phyloP scores from a whole-genome alignment of 2,797 vertebrate genomes.

The Naso thynnoides region DNA sequence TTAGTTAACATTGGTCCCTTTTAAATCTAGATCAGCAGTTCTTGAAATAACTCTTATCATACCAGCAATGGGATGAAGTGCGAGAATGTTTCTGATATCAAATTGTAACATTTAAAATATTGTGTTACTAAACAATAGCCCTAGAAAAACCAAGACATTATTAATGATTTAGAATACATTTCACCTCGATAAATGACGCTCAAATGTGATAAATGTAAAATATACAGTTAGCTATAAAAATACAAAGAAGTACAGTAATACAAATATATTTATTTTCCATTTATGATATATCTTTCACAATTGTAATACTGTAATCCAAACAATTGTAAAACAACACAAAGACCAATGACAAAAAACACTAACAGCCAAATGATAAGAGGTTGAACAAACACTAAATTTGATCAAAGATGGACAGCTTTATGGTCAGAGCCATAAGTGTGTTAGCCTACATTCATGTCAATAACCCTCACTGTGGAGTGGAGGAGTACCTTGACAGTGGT shows the following conservation, averaged over 20 bases:
- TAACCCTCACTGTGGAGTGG: conserved; percentile 70
- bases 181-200: conserved; percentile 79
- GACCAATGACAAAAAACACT: conserved; percentile 86
- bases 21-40: conserved; percentile 65
- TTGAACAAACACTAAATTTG: conserved; percentile 81
- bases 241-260: conserved; percentile 90
- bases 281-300: conserved; percentile 88
- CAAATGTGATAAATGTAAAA: conserved; percentile 83
- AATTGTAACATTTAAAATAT: conserved; percentile 83
- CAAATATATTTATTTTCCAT: conserved; percentile 92
- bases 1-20: conserved; percentile 67
- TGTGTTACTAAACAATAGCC: conserved; percentile 81
- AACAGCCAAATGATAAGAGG: conserved; percentile 84
- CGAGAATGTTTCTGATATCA: conserved; percentile 77
- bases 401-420: conserved; percentile 83
- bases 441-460: conserved; percentile 84
- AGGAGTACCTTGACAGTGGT: conserved; percentile 74
- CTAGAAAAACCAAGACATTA: conserved; percentile 82
- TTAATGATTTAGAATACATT: conserved; percentile 82
- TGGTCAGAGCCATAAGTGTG: conserved; percentile 80
- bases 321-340: conserved; percentile 87
- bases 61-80: conserved; percentile 75
- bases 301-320: conserved; percentile 79
- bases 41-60: conserved; percentile 63
- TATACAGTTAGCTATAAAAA: conserved; percentile 89